Evolutionary conservation across 2,113 vertebrate genomes (phyloP), one percentile per base, ranked within the genome.

Genomic region (Dendropsophus ebraccatus): DNA sequence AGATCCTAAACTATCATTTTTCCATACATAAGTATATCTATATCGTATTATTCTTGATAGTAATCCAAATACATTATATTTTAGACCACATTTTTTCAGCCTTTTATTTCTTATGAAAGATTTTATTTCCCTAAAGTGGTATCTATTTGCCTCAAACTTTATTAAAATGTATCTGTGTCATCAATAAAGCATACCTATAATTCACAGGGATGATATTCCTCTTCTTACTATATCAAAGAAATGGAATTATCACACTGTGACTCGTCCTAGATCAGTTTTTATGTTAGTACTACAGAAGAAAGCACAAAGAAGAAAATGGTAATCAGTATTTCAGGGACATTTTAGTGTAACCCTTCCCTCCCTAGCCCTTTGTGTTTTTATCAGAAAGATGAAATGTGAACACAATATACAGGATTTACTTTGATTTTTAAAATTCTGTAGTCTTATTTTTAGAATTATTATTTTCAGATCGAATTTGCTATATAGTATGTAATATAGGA

Each of bases 171-270:
- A 54, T 70, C 81, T 72, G 65, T 83, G 65, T 56, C 81, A 83
- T 83, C 81, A 72, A 83, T 65, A 82, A 52, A 67, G 37, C 19
- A 35, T 65, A 30, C 23, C 62, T 35, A 52, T 70, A 70, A 54
- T n/a, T 82, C 45, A 70, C 65, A 37, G 65, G 65, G 49, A 37
- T 32, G n/a, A 70, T 35, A 83, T 72, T 82, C 81, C 47, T 52
- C 13, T 52, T 70, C 62, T 21, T 35, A 83, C 6, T 69, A 82
- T 21, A 56, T 83, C 30, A 54, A 52, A 69, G 81, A 54, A 70
- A 83, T 52, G 47, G 49, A 83, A 72, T 83, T 35, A 54, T 52
- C 47, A 72, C 70, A 73, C 81, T 83, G 81, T 83, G 81, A 83
- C 47, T 41, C 49, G 67, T 72, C 81, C 81, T 72, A 83, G 49